A percentile compares a stretch with the other conserved stretches of the same genome.
Conservation (phyloP, 1,140 invertebrate species). For the Wiebesia pumilae region DNA sequence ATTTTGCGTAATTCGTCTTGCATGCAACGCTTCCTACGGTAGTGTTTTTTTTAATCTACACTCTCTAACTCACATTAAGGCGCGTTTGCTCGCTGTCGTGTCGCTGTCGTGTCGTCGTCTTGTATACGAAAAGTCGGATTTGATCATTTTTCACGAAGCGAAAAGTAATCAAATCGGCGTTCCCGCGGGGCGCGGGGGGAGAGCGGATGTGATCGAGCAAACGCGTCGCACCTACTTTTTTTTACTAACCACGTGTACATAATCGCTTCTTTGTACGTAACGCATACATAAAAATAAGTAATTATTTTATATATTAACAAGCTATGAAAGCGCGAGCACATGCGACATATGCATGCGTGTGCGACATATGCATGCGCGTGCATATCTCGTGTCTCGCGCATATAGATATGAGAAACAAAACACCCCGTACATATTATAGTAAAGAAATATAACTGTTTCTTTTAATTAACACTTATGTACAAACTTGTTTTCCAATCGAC, state of each 20-base stretch:
- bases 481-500: slow-evolving; percentile 44
- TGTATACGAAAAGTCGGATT: background rate
- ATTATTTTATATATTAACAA: slow-evolving; percentile 53
- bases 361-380: slow-evolving; percentile 41
- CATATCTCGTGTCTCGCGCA: slow-evolving; percentile 36
- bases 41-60: slow-evolving; percentile 67
- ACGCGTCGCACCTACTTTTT: slow-evolving; percentile 62
- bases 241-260: slow-evolving; percentile 75
- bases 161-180: background rate
- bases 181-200: too few relatives aligned
- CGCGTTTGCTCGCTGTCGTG: slow-evolving; percentile 14
- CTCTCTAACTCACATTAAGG: slow-evolving; percentile 63
- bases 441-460: slow-evolving; percentile 46
- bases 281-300: slow-evolving; percentile 68
- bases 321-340: slow-evolving; percentile 30
- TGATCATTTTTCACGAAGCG: slow-evolving; percentile 14
- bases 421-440: slow-evolving; percentile 38
- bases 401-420: slow-evolving; percentile 42
- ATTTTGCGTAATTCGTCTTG: slow-evolving; percentile 74
- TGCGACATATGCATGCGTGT: slow-evolving; percentile 40
- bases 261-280: slow-evolving; percentile 75
- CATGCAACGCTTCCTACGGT: slow-evolving; percentile 74
- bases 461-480: slow-evolving; percentile 46
- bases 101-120: background rate
- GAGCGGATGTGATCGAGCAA: slow-evolving; percentile 3